Conservation (phyloP, 2,888 invertebrate species). For the Caenorhabditis becei region DNA sequence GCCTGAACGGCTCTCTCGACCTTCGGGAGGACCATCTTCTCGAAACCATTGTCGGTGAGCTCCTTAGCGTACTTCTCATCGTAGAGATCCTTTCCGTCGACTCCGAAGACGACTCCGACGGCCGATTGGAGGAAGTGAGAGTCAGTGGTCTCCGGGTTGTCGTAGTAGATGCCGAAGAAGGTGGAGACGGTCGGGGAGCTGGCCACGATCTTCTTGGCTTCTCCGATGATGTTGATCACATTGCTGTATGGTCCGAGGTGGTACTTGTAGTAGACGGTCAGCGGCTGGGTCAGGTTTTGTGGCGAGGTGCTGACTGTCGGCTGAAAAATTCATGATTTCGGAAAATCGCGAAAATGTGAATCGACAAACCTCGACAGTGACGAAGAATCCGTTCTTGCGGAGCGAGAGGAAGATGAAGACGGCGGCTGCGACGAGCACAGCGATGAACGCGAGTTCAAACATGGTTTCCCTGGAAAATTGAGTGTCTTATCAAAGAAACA, state of each 20-base stretch:
- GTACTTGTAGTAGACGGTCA: conserved; percentile 77
- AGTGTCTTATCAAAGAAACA: too few species aligned
- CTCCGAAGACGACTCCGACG: conserved; percentile 73
- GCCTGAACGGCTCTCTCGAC: conserved; percentile 70
- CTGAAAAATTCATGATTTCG: conserved; percentile 33
- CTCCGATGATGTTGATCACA: conserved; percentile 50
- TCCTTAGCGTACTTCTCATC: conserved; percentile 68
- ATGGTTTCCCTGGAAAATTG: conserved; percentile 31
- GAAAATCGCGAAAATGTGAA: background rate
- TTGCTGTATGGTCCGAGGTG: conserved; percentile 70
- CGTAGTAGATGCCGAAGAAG: conserved; percentile 75
- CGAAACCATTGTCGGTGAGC: conserved; percentile 71
- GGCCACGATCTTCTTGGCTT: conserved; percentile 66
- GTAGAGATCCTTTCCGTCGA: conserved; percentile 62
- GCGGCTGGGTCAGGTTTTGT: conserved; percentile 53
- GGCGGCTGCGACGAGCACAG: conserved; percentile 64
- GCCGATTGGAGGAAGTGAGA: conserved; percentile 73
- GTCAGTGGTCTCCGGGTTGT: conserved; percentile 66
- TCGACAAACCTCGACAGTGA: conserved; percentile 57
- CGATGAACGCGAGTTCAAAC: conserved; percentile 54
- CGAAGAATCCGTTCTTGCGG: conserved; percentile 68
- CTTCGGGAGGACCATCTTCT: conserved; percentile 71
- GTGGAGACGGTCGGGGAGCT: conserved; percentile 58
- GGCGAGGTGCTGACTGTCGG: conserved; percentile 55
- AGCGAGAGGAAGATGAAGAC: conserved; percentile 66